These are phyloP conservation scores for Drosophila austrosaltans DNA, from an alignment of 2,888 invertebrate species.

Conservation along the genomic window DNA sequence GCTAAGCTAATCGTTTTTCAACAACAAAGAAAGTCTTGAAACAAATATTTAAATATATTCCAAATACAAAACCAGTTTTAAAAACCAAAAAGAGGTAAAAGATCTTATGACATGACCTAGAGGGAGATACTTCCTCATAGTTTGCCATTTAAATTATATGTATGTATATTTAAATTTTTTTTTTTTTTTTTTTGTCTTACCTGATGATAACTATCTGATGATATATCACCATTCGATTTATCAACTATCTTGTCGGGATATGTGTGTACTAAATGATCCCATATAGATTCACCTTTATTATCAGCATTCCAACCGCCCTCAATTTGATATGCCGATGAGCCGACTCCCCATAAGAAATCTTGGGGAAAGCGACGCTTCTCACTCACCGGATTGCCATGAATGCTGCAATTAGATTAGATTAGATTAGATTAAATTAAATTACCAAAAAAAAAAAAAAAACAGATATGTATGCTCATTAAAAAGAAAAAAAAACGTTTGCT, in stretches of 20 bases:
- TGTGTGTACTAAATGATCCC: constrained; percentile 86
- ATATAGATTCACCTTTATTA: constrained; percentile 86
- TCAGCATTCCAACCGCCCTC: constrained; percentile 83
- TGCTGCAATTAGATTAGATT: constrained; percentile 35
- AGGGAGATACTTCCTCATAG: background rate
- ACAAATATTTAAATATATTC: background rate
- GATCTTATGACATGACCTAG: too few relatives aligned
- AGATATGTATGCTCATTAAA: background rate
- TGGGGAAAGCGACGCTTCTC: constrained; percentile 78
- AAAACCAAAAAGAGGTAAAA: too few relatives aligned
- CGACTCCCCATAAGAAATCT: constrained; percentile 83
- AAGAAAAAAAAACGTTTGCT: background rate
- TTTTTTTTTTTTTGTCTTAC: constrained; percentile 69
- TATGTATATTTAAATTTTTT: background rate
- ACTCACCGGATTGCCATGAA: constrained; percentile 42
- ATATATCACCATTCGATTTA: constrained; percentile 85
- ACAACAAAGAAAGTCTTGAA: background rate
- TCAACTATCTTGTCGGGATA: constrained; percentile 86
- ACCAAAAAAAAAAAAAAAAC: background rate
- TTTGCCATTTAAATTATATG: background rate
- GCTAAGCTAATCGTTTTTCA: background rate
- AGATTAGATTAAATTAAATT: background rate
- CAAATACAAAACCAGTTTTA: background rate
- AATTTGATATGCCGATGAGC: constrained; percentile 83
- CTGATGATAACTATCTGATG: constrained; percentile 85